Evolutionary conservation across 2,797 vertebrate genomes (phyloP).

Genomic region (Lagothrix lagotricha): DNA sequence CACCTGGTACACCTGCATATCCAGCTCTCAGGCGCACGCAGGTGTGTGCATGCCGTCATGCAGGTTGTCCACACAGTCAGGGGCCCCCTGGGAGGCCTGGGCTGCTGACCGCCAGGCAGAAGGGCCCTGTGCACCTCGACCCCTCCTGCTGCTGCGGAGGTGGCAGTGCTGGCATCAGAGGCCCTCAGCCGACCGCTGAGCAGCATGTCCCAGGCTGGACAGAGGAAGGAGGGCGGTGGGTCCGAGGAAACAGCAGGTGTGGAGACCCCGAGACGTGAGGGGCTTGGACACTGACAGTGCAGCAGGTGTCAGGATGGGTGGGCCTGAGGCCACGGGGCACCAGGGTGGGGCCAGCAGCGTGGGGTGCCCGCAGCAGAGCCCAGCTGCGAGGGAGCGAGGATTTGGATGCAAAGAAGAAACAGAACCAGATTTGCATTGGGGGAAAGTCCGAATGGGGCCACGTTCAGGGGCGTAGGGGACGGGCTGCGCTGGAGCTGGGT

Average conservation of each 20-base stretch:
- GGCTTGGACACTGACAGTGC: background rate
- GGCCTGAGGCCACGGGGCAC: background rate
- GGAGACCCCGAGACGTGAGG: background rate
- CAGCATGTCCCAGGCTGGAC: no score
- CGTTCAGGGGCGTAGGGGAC: rapidly evolving
- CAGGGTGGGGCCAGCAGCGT: no score
- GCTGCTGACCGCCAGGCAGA: background rate
- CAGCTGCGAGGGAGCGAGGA: background rate
- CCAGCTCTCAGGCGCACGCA: background rate
- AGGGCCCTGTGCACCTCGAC: background rate
- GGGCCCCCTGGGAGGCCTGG: background rate
- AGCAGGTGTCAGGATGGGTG: no score
- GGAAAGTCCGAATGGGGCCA: background rate
- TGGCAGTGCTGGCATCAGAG: background rate
- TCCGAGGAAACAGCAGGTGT: rapidly evolving
- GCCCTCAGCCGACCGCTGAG: background rate
- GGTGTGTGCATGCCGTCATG: rapidly evolving
- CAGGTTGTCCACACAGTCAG: background rate
- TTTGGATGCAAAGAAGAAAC: background rate
- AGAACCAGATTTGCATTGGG: background rate
- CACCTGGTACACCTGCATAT: rapidly evolving
- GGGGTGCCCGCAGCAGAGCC: background rate
- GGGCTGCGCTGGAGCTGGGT: background rate
- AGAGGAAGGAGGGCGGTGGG: background rate
- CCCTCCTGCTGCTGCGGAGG: background rate